These are phyloP conservation scores for Aphaenogaster ashmeadi DNA, from an alignment of 1,140 invertebrate species.

Conservation along the genomic window DNA sequence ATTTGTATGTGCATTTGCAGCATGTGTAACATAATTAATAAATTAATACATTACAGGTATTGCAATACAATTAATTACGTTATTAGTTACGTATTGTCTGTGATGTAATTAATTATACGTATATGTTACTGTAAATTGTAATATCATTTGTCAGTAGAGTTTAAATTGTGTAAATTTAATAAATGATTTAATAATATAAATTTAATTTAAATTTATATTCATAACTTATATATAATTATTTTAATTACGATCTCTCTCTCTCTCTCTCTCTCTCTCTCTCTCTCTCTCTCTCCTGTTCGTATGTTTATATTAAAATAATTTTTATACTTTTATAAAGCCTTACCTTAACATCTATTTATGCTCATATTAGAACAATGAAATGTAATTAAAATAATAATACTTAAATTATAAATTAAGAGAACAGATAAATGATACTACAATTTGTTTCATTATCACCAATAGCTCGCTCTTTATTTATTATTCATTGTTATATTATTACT, in stretches of 20 bases:
- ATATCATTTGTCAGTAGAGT: not conserved
- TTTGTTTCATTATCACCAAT: not conserved
- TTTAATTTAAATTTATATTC: constrained; percentile 6
- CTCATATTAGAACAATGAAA: not conserved
- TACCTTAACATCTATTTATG: not conserved
- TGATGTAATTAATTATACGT: constrained; percentile 20
- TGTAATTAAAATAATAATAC: constrained; percentile 1
- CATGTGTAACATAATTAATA: constrained; percentile 10
- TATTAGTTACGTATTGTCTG: constrained; percentile 6
- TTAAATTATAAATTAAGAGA: not conserved
- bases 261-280: too few species aligned
- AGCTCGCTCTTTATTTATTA: not conserved
- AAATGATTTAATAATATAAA: constrained; percentile 1
- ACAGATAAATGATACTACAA: not conserved
- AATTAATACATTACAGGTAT: constrained; percentile 34
- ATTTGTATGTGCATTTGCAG: not conserved
- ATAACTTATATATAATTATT: not conserved
- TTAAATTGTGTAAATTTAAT: not conserved
- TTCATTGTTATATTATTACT: not conserved
- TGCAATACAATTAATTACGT: constrained; percentile 18
- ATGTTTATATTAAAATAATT: not conserved
- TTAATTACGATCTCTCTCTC: not conserved
- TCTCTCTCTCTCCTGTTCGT: too few species aligned
- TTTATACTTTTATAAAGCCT: not conserved
- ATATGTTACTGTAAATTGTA: constrained; percentile 15